Base-by-base conservation (phyloP, 2,797 vertebrate genomes). In the Pseudochirops cupreus region DNA sequence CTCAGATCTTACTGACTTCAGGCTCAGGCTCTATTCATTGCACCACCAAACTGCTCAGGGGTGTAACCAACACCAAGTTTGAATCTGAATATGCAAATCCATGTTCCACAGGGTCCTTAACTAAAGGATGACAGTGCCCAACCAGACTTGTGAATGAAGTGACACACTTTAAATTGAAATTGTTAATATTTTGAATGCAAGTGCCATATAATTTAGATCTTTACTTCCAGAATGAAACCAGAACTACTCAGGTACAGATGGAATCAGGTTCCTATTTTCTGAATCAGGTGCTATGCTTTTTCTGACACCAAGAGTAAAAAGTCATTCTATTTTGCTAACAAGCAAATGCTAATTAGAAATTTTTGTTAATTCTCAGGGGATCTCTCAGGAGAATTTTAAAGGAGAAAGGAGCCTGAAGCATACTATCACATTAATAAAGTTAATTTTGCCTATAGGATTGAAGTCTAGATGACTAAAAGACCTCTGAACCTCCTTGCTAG, bases 391-490 rank as follows among this genome's bases (percentile, higher is more conserved):
- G 56, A 57, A 92, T 67, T 54, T 90, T 54, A 62, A 94, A 89
- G 91, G 53, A 90, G 92, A 96, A 56, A 56, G n/a, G 58, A 56
- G 91, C 29, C 11, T 56, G 24, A 91, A 93, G 29, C 14, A 56
- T 58, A 67, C 5, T 13, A 21, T 53, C 50, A 91, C 57, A 67
- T 93, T 89, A 91, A 55, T 57, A 50, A 54, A n/a, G 91, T 50
- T 92, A 59, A 91, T 91, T 87, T 92, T 82, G 50, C 94, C 93
- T 62, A 7, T 56, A 56, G 33, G 87, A 24, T 33, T 54, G 89
- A 54, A 55, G 92, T 31, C 74, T 11, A 26, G 29, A 46, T 90
- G 91, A 56, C 94, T 67, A 21, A 62, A 93, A 90, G 90, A 58
- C 92, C 52, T 31, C 59, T 56, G 54, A 26, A 94, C 50, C 87